phyloP scores from a whole-genome alignment of 2,888 invertebrate genomes.

The Panopea generosa region DNA sequence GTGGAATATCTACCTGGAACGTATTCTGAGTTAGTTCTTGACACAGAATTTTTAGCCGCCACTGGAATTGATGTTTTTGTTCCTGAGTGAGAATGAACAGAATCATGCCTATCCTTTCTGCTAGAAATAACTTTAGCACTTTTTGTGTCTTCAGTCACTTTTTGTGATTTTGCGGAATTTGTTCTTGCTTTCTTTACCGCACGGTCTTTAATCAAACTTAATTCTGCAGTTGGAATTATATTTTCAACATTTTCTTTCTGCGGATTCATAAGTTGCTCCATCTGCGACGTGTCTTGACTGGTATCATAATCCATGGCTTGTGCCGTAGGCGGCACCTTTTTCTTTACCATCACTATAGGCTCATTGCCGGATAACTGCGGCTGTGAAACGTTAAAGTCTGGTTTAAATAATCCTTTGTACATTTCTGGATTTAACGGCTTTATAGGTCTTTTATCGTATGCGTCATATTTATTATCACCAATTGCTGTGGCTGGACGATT shows the following conservation, averaged over 20 bases:
- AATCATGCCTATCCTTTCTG: constrained; percentile 52
- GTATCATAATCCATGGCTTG: constrained; percentile 77
- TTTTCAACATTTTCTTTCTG: constrained; percentile 57
- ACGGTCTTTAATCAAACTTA: constrained; percentile 65
- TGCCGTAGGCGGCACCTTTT: constrained; percentile 72
- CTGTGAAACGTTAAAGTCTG: constrained; percentile 70
- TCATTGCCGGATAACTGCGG: constrained; percentile 74
- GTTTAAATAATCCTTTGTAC: constrained; percentile 64
- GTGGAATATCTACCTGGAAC: constrained; percentile 68
- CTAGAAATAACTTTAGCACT: constrained; percentile 39
- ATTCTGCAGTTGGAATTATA: constrained; percentile 55
- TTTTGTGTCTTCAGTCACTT: constrained; percentile 55
- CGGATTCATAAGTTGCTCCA: constrained; percentile 60
- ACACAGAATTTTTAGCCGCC: constrained; percentile 62
- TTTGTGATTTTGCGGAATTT: constrained; percentile 42
- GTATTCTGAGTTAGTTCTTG: constrained; percentile 70
- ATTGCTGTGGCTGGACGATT: constrained; percentile 67
- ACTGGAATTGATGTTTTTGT: constrained; percentile 68
- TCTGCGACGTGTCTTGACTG: constrained; percentile 70
- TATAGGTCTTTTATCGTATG: constrained; percentile 75
- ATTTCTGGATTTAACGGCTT: constrained; percentile 76
- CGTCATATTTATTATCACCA: constrained; percentile 72
- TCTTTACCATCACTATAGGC: constrained; percentile 69
- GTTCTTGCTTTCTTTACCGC: constrained; percentile 59
- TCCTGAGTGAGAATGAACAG: constrained; percentile 47